phyloP scores from a whole-genome alignment of 2,797 vertebrate species.

The Pipistrellus nathusii region DNA sequence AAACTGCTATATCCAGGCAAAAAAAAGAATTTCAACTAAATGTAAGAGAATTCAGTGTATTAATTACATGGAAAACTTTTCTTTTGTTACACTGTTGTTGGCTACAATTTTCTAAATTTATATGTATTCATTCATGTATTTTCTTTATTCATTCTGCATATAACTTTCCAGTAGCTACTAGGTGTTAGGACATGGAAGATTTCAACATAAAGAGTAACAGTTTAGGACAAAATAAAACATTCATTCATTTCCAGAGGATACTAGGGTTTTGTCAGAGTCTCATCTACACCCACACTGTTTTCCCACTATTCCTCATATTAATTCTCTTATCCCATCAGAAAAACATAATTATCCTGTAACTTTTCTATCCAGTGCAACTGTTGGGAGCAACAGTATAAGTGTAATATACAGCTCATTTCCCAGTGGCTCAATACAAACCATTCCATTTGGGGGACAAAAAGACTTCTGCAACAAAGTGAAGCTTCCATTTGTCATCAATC shows the following conservation, averaged over 20 bases:
- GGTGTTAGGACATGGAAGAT: not conserved
- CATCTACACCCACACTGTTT: not conserved
- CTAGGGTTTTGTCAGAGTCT: not conserved
- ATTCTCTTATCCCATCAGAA: not conserved
- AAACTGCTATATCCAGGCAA: not conserved
- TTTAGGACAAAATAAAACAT: slow-evolving; percentile 20
- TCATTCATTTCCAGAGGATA: not conserved
- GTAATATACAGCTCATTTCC: not conserved
- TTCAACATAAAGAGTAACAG: slow-evolving; percentile 3
- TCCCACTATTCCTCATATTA: not conserved
- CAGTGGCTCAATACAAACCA: not conserved
- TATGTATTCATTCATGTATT: slow-evolving; percentile 13
- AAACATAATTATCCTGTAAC: not conserved
- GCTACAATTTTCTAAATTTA: slow-evolving; percentile 1
- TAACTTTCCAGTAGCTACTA: not conserved
- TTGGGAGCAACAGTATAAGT: not conserved
- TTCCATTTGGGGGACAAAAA: not conserved
- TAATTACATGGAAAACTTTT: not conserved
- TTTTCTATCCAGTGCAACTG: not conserved
- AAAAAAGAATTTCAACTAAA: not conserved
- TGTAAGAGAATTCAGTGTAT: not conserved
- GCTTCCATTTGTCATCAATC: not conserved
- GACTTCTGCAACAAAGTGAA: not conserved
- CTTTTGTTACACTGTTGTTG: not conserved
- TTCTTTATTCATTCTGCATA: slow-evolving; percentile 5